These are phyloP conservation scores for Pseudochirops cupreus DNA, from an alignment of 2,797 vertebrate genomes.

Conservation along the genomic window DNA sequence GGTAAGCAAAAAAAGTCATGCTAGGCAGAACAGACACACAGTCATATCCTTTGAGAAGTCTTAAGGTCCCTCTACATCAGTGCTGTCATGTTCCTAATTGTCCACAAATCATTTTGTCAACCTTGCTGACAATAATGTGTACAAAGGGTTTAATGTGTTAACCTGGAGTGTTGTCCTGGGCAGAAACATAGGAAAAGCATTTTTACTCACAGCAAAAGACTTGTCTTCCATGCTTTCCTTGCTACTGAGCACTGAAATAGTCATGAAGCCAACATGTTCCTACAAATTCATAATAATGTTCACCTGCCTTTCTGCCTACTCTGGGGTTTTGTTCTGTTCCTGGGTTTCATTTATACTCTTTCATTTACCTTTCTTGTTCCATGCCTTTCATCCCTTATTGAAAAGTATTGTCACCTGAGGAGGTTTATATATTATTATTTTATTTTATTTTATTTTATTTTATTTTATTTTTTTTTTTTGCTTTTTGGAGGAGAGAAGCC, in stretches of 20 bases:
- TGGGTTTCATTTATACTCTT: slow-evolving; percentile 12
- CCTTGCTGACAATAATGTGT: neutral
- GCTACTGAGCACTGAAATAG: neutral
- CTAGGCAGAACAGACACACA: slow-evolving; percentile 19
- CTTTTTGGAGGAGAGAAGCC: too few species aligned
- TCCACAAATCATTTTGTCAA: slow-evolving; percentile 10
- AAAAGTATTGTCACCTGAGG: neutral
- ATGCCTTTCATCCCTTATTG: neutral
- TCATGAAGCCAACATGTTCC: slow-evolving; percentile 30
- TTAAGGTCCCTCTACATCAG: slow-evolving; percentile 43
- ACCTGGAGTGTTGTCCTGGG: neutral
- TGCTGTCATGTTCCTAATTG: neutral
- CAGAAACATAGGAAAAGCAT: neutral
- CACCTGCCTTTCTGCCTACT: neutral
- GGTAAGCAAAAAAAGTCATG: slow-evolving; percentile 53
- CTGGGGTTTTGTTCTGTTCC: neutral
- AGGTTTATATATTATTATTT: slow-evolving; percentile 34
- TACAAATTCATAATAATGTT: slow-evolving; percentile 37
- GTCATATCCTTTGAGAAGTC: slow-evolving; percentile 33
- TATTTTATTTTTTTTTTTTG: too few species aligned
- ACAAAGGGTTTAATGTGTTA: neutral
- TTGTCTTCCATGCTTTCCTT: slow-evolving; percentile 63
- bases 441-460: too few species aligned
- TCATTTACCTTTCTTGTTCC: neutral
- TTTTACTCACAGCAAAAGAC: neutral